These are phyloP conservation scores for Thera britannica DNA, from an alignment of 2,888 invertebrate genomes.

Conservation along the genomic window DNA sequence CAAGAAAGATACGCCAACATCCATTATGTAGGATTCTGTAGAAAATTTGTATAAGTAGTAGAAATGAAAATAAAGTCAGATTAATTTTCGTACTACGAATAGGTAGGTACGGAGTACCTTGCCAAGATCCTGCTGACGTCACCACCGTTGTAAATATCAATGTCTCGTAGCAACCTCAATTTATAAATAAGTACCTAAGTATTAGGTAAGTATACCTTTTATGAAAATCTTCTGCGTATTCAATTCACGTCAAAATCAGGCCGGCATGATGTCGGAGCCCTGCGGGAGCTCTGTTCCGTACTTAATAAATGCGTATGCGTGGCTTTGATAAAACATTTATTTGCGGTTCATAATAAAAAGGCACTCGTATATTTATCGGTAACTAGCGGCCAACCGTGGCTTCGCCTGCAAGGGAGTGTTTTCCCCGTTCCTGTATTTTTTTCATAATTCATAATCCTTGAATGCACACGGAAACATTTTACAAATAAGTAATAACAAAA, in stretches of 20 bases:
- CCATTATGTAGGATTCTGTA: too few species aligned
- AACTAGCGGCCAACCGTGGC: neutral
- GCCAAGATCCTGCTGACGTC: too few species aligned
- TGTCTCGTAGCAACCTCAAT: neutral
- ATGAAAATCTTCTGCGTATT: constrained; percentile 1
- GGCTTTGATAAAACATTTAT: neutral
- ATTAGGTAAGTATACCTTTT: neutral
- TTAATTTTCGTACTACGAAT: too few species aligned
- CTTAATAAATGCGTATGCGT: neutral
- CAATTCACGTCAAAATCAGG: constrained; percentile 30
- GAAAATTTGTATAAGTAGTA: too few species aligned
- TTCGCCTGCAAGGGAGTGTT: neutral
- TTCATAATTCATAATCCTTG: too few species aligned
- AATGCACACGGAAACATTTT: too few species aligned
- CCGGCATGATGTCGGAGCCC: constrained; percentile 24
- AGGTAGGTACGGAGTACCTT: too few species aligned
- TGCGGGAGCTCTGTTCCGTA: constrained; percentile 18
- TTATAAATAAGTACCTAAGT: neutral
- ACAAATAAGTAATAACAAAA: too few species aligned
- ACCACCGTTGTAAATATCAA: too few species aligned
- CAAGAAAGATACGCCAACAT: too few species aligned
- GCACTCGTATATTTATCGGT: neutral
- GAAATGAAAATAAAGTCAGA: too few species aligned
- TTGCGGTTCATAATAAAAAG: neutral
- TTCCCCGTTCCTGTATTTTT: too few species aligned